Conservation (phyloP, 1,140 invertebrate species). For the Trichoplusia ni region DNA sequence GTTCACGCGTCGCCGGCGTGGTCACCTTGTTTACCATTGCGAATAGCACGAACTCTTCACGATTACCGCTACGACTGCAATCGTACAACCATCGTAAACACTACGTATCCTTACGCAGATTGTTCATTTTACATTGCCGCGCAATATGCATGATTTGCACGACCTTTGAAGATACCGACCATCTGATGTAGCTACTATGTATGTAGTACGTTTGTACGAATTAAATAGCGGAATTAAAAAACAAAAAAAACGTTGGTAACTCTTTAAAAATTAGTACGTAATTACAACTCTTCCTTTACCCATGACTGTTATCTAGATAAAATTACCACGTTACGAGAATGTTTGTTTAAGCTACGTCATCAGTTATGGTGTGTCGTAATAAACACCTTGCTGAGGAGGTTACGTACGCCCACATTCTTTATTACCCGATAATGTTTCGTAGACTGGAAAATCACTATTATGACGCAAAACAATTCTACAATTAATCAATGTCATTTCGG, state of each 20-base stretch:
- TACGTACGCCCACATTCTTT: slow-evolving; percentile 35
- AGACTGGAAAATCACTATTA: background rate
- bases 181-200: no score
- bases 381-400: slow-evolving; percentile 24
- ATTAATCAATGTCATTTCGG: no score
- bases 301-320: slow-evolving; percentile 4
- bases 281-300: slow-evolving; percentile 2
- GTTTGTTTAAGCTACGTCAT: slow-evolving; percentile 35
- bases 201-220: no score
- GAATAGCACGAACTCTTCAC: slow-evolving; percentile 56
- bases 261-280: background rate
- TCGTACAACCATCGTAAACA: slow-evolving; percentile 29
- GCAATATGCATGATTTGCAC: slow-evolving; percentile 24
- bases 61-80: slow-evolving; percentile 45
- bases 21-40: slow-evolving; percentile 75
- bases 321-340: slow-evolving; percentile 22
- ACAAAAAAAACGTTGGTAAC: background rate
- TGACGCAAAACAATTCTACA: background rate
- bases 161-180: background rate
- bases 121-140: background rate
- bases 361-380: slow-evolving; percentile 30
- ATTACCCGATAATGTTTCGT: slow-evolving; percentile 22
- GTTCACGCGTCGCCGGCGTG: slow-evolving; percentile 76
- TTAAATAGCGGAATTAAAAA: no score
- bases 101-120: slow-evolving; percentile 17